These are phyloP conservation scores for Nymphalis c-album DNA, from an alignment of 2,888 invertebrate genomes.

Conservation along the genomic window DNA sequence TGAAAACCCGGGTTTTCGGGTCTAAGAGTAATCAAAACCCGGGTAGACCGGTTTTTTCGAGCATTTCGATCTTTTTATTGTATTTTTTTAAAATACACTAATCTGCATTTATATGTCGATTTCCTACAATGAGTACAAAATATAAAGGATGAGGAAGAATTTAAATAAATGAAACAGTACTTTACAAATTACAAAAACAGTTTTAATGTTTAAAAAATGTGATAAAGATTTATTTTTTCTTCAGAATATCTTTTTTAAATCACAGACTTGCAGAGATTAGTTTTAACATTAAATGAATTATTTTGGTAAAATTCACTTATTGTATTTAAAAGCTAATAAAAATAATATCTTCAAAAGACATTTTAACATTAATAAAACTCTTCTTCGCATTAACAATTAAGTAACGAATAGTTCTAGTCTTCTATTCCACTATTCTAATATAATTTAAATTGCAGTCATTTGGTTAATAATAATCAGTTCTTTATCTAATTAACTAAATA, in stretches of 20 bases:
- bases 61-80: constrained; percentile 16
- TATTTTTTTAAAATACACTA: constrained; percentile 10
- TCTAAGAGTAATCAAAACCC: too few species aligned
- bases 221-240: constrained; percentile 15
- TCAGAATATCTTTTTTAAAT: constrained; percentile 16
- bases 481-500: constrained; percentile 1
- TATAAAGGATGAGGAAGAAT: constrained; percentile 16
- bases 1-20: too few species aligned
- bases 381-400: constrained; percentile 14
- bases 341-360: neutral
- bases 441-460: neutral
- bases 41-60: constrained; percentile 12
- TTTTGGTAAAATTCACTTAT: too few species aligned
- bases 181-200: constrained; percentile 4
- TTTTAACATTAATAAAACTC: constrained; percentile 17
- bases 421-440: neutral
- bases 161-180: too few species aligned
- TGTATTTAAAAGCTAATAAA: too few species aligned
- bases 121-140: constrained; percentile 1
- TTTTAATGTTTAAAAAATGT: constrained; percentile 16
- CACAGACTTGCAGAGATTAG: neutral
- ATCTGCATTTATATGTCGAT: neutral
- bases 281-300: too few species aligned
- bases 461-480: constrained; percentile 2
- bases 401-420: constrained; percentile 9